Evolutionary conservation across 23 tunicate genomes (phyloP), one percentile per base, ranked within the genome.

Genomic region (Pegea sp.): DNA sequence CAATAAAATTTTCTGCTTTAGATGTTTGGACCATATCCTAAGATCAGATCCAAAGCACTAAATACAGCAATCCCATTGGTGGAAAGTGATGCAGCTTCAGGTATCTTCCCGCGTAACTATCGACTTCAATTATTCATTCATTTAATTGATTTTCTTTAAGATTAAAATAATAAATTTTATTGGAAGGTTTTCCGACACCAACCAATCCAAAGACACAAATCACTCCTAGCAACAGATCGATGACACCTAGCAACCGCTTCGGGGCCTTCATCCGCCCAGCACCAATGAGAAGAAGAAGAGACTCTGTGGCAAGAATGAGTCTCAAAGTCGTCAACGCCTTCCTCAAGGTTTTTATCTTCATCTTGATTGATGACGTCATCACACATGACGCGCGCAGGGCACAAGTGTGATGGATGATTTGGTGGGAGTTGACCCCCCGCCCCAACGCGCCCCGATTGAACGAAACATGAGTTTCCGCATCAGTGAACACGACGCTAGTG

Each of bases 251-350:
- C 58, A 69, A 64, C 62, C 63, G 76, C 61, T 65, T 66, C 32
- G 70, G 55, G 29, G 31, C 75, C 4, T n/a, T 51, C n/a, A 42
- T 62, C 51, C 69, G 93, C 34, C 62, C 63, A 23, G 66, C 42
- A 59, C 57, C 59, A 3, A 23, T 28, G 48, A 29, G 72, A 25
- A 52, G 57, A 8, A 66, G 81, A 18, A 90, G 78, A 49, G 98
- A 90, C 26, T 90, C 98, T 8, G 81, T 90, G 43, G 98, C 98
- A 1, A 66, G 48, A 38, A 90, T 90, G 91, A 72, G 91, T 38
- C 74, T 84, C 91, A 90, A 90, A 58, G 98, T 81, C 11, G 52
- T 78, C 18, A 77, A 71, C 31, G 98, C 98, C 29, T 65, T 81
- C 16, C 70, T 72, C 26, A 81, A 67, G 70, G 92, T 78, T 11